Percentiles rank a stretch among this genome's conserved stretches.
phyloP scores from a whole-genome alignment of 2,113 vertebrate species.

The Osmerus eperlanus region DNA sequence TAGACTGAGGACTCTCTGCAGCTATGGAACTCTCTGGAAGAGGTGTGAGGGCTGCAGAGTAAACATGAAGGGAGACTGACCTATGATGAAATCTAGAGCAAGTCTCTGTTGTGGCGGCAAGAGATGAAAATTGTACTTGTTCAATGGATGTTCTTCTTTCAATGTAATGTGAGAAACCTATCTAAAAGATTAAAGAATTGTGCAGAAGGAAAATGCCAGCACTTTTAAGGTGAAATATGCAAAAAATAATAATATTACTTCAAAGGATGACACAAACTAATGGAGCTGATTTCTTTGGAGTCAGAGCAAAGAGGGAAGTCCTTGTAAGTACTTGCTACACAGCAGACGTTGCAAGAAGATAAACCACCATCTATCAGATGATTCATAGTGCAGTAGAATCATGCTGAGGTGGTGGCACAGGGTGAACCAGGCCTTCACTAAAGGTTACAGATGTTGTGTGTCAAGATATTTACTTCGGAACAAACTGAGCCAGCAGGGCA shows the following conservation, averaged over 20 bases:
- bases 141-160: neutral
- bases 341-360: constrained; percentile 30
- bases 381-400: constrained; percentile 29
- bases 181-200: neutral
- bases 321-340: constrained; percentile 15
- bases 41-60: constrained; percentile 16
- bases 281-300: constrained; percentile 27
- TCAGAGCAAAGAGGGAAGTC: neutral
- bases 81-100: constrained; percentile 52
- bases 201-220: neutral
- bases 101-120: constrained; percentile 29
- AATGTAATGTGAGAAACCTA: neutral
- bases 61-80: constrained; percentile 28
- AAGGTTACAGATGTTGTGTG: constrained; percentile 41
- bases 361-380: constrained; percentile 31
- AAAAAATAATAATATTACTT: constrained; percentile 1
- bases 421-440: constrained; percentile 27
- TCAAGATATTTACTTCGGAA: constrained; percentile 27
- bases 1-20: constrained; percentile 13
- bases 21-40: constrained; percentile 20
- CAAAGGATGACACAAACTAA: constrained; percentile 26
- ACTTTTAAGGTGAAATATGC: constrained; percentile 11
- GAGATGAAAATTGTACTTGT: constrained; percentile 15
- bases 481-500: constrained; percentile 1
- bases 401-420: constrained; percentile 42